Percentiles rank a stretch among this genome's conserved stretches.
Conservation (phyloP, 2,113 vertebrate genomes). For the Sitta europaea region DNA sequence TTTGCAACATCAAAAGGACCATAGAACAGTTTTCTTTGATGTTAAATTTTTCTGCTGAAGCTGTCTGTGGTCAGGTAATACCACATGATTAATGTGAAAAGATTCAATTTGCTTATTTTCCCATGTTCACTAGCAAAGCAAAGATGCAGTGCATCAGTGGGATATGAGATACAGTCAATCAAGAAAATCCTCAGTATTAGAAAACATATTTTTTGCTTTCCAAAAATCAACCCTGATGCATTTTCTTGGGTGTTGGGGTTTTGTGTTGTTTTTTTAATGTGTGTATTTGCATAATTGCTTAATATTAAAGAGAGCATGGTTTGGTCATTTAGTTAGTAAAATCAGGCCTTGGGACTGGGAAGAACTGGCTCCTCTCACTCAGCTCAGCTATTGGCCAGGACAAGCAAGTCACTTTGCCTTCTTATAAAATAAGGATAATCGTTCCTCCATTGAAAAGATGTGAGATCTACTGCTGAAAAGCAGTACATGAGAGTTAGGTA, state of each 20-base stretch:
- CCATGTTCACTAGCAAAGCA: conserved; percentile 36
- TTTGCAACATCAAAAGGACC: conserved; percentile 60
- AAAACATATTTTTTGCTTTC: conserved; percentile 3
- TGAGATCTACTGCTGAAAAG: conserved; percentile 46
- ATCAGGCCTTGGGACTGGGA: conserved; percentile 12
- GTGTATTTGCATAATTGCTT: conserved; percentile 15
- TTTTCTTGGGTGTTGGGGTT: neutral
- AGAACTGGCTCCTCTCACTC: conserved; percentile 4
- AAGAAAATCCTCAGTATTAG: neutral
- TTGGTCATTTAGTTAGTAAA: conserved; percentile 50
- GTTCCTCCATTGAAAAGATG: conserved; percentile 38
- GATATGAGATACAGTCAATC: neutral
- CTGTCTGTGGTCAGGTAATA: conserved; percentile 54
- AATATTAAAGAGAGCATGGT: neutral
- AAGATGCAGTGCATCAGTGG: neutral
- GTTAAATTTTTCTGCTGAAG: conserved; percentile 57
- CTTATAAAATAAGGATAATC: conserved; percentile 38
- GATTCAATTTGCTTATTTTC: conserved; percentile 54
- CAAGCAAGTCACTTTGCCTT: neutral
- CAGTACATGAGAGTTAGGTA: conserved; percentile 45
- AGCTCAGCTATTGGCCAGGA: neutral
- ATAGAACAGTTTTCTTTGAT: conserved; percentile 56
- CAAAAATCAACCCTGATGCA: neutral
- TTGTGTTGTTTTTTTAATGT: neutral
- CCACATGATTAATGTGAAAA: conserved; percentile 55